A percentile compares a stretch with the other conserved stretches of the same genome.
Conservation (phyloP, 1,140 invertebrate genomes). For the Drosophila nannoptera region DNA sequence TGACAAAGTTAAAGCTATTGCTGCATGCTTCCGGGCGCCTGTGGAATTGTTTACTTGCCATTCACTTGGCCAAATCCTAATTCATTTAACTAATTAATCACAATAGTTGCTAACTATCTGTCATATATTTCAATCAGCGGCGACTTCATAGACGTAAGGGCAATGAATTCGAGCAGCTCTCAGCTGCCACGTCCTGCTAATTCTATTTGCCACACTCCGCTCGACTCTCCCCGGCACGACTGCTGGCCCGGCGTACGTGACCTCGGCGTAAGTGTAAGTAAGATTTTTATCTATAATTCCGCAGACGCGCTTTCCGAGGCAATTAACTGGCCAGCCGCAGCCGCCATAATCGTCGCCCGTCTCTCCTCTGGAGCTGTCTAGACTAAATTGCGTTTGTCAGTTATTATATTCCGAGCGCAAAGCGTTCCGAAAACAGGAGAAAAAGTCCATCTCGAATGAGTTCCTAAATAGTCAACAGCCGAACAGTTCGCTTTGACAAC, state of each 20-base stretch:
- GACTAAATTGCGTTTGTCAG: slow-evolving; percentile 64
- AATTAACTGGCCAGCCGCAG: slow-evolving; percentile 35
- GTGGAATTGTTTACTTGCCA: neutral
- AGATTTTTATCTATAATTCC: slow-evolving; percentile 77
- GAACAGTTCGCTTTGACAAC: slow-evolving; percentile 56
- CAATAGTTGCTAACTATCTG: slow-evolving; percentile 2
- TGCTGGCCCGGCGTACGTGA: slow-evolving; percentile 61
- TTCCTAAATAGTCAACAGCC: slow-evolving; percentile 41
- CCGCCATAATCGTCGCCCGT: slow-evolving; percentile 52
- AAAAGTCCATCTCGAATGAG: slow-evolving; percentile 9
- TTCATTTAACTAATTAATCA: slow-evolving; percentile 19
- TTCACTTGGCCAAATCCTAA: slow-evolving; percentile 18
- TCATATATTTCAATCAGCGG: slow-evolving; percentile 28
- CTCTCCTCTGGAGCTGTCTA: slow-evolving; percentile 46
- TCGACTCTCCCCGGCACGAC: too few relatives aligned
- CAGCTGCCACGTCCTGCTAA: slow-evolving; percentile 65
- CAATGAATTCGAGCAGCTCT: slow-evolving; percentile 68
- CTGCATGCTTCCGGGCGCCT: slow-evolving; percentile 12
- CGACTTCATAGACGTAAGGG: slow-evolving; percentile 46
- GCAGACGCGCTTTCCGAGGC: slow-evolving; percentile 43
- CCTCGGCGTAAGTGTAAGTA: slow-evolving; percentile 70
- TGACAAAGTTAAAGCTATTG: slow-evolving; percentile 14
- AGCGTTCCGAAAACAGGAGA: neutral
- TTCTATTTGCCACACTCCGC: slow-evolving; percentile 47
- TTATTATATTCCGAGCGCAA: slow-evolving; percentile 47